phyloP scores from a whole-genome alignment of 2,113 vertebrate species.

The Erinaceus europaeus region DNA sequence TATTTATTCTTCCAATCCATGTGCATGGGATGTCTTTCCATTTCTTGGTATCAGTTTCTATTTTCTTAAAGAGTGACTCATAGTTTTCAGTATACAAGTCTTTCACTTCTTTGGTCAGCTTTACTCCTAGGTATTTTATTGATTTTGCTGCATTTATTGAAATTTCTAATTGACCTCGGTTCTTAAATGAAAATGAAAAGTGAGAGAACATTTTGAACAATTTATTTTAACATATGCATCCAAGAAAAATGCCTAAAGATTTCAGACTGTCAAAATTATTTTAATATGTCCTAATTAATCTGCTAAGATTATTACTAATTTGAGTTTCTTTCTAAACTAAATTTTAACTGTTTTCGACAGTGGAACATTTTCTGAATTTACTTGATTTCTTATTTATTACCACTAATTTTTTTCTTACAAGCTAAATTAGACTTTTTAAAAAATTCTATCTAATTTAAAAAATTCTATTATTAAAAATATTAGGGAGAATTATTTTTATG shows the following conservation, averaged over 20 bases:
- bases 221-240: not conserved
- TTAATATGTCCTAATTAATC: not conserved
- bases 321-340: not conserved
- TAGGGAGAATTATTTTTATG: not conserved
- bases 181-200: not conserved
- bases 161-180: not conserved
- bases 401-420: not conserved
- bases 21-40: no score
- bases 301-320: not conserved
- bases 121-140: no score
- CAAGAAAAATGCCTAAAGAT: not conserved
- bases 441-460: no score
- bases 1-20: no score
- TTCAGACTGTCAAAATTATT: not conserved
- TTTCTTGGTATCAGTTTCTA: no score
- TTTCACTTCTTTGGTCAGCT: no score
- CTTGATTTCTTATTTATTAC: not conserved
- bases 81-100: no score
- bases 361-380: not conserved
- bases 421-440: not conserved
- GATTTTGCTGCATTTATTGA: no score
- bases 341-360: not conserved
- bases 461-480: no score
- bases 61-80: no score
- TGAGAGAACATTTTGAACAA: not conserved